Conservation (phyloP, 2,797 vertebrate genomes). For the Hippoglossus hippoglossus region DNA sequence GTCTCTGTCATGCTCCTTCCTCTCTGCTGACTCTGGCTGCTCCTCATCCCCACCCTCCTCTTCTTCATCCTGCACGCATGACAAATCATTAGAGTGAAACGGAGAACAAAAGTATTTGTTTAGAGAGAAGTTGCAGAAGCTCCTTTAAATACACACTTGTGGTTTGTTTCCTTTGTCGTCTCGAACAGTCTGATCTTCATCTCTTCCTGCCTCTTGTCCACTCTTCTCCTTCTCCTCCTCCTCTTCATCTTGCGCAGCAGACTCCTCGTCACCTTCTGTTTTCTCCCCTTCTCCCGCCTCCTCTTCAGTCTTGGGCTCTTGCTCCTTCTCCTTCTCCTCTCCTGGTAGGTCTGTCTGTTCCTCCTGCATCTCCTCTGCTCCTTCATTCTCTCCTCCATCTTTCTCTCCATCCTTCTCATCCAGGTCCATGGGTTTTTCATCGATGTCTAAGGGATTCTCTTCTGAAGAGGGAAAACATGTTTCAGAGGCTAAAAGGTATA, state of each 20-base stretch:
- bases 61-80: slow-evolving; percentile 71
- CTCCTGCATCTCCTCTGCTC: slow-evolving; percentile 73
- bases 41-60: slow-evolving; percentile 80
- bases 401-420: slow-evolving; percentile 72
- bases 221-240: slow-evolving; percentile 67
- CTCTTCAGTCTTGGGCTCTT: slow-evolving; percentile 75
- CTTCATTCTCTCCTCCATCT: slow-evolving; percentile 72
- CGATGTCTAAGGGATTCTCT: slow-evolving; percentile 90
- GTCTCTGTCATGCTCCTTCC: slow-evolving; percentile 87
- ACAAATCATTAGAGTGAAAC: not conserved
- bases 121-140: not conserved
- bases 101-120: no score
- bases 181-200: slow-evolving; percentile 70
- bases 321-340: slow-evolving; percentile 69
- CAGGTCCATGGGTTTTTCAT: slow-evolving; percentile 83
- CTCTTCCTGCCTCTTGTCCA: slow-evolving; percentile 63
- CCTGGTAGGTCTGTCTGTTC: slow-evolving; percentile 64
- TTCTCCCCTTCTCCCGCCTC: slow-evolving; percentile 73
- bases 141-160: slow-evolving; percentile 81
- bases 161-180: slow-evolving; percentile 83
- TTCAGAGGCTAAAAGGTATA: not conserved
- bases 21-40: slow-evolving; percentile 83
- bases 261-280: slow-evolving; percentile 66
- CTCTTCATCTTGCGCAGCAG: slow-evolving; percentile 68
- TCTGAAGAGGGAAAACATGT: slow-evolving; percentile 65